Evolutionary conservation across 2,797 vertebrate species (phyloP), one percentile per base, ranked within the genome.

Genomic region (Enteromius mattozi): DNA sequence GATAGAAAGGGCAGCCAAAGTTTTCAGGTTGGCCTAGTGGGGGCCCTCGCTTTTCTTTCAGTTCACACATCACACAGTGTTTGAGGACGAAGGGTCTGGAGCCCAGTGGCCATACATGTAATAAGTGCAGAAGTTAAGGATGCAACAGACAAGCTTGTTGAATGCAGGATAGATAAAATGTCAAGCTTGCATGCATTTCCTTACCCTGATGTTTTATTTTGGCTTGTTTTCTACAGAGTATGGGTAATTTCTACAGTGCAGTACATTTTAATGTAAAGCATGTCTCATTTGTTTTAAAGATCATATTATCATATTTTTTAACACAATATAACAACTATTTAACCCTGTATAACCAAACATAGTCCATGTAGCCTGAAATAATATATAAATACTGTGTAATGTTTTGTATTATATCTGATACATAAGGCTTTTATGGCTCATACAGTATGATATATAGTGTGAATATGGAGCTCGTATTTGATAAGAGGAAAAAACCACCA

Each of bases 1-100:
- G 86, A 86, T 76, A 82, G 80, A 86, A 80, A 75, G 82, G 82
- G 86, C 78, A 77, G 63, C 82, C 82, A 84, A 71, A 80, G 71
- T 76, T 78, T 72, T 77, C 45, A 77, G 71, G 84, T 78, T 51
- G 56, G 83, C 82, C 63, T 80, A 37, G 45, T n/a, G 5, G 74
- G 80, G 75, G 63, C 21, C 35, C 24, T 76, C n/a, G 24, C 59
- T 66, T 75, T 83, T 82, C 65, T 81, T 51, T 24, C 59, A 59
- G 80, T 65, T 54, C 80, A 88, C 83, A 86, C 77, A 86, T 83
- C 83, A 78, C 40, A 66, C 72, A 83, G 68, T 75, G 59, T 81
- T 83, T 47, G 81, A 85, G 85, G 78, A 84, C 86, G 77, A 74
- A 69, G 51, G 4, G 72, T 75, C 80, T 75, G 33, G 42, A 78